Evolutionary conservation across 2,113 vertebrate genomes (phyloP), one percentile per base, ranked within the genome.

Genomic region (Ovis canadensis): DNA sequence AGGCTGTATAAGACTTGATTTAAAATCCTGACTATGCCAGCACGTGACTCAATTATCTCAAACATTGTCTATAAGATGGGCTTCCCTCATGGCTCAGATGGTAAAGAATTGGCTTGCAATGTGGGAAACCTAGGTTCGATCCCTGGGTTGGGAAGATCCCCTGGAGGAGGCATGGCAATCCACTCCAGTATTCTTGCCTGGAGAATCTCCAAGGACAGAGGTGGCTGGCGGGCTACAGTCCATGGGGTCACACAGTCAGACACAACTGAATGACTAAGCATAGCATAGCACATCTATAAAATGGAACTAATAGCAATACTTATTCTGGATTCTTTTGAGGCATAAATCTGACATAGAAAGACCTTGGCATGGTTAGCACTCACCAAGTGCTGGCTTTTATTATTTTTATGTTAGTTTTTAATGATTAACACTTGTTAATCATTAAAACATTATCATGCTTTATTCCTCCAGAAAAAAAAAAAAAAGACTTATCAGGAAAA

Each of bases 11-110:
- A 86, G 52, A 84, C 14, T 45, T 52, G 48, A 85, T 36, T 96
- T 95, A 83, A 95, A 95, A 96, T 55, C 25, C 43, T 36, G 9
- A 36, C 43, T 43, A 21, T 48, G 36, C 8, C 17, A 67, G 27
- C 25, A 93, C 54, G 36, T 93, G 52, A 82, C 88, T 96, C 29
- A 67, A 6, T 86, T 82, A 86, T 77, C 50, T 77, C 67, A 95
- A 95, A 85, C 16, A 88, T 43, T 15, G 15, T 93, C 67, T 91
- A 11, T 96, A 89, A 36, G 59, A 43, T 92, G 43, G 60, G 21
- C 67, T 40, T 74, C 67, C 21, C 21, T 74, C 5, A 5, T 40
- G 21, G 36, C 67, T 74, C 36, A 74, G 10, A 74, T 0, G 19
- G 21, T 74, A 74, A 74, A 74, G 21, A 40, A 74, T 25, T 11